phyloP scores from a whole-genome alignment of 1,140 invertebrate genomes.

The Drosophila erecta region DNA sequence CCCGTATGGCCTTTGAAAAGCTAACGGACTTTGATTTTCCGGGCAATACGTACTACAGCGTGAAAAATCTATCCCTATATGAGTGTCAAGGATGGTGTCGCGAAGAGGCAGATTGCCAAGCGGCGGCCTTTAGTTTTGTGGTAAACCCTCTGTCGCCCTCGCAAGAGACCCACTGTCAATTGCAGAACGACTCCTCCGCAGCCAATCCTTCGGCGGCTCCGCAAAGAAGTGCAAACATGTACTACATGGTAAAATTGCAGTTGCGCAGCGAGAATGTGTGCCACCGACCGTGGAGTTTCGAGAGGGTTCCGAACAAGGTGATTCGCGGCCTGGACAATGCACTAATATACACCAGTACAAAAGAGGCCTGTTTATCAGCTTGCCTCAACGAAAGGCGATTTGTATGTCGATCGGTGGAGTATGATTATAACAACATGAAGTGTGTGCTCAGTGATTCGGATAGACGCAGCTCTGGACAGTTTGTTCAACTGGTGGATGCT shows the following conservation, averaged over 20 bases:
- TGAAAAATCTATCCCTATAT: slow-evolving; percentile 95
- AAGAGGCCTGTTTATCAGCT: slow-evolving; percentile 95
- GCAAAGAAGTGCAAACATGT: slow-evolving; percentile 94
- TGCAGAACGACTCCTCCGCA: slow-evolving; percentile 96
- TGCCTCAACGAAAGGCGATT: slow-evolving; percentile 97
- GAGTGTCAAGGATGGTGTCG: slow-evolving; percentile 98
- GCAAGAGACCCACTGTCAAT: slow-evolving; percentile 95
- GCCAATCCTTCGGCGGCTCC: slow-evolving; percentile 93
- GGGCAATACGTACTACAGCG: slow-evolving; percentile 96
- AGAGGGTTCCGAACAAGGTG: slow-evolving; percentile 96
- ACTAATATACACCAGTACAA: slow-evolving; percentile 96
- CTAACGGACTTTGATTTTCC: slow-evolving; percentile 95
- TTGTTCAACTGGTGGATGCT: slow-evolving; percentile 93
- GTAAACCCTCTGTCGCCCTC: slow-evolving; percentile 95
- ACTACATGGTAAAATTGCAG: slow-evolving; percentile 97
- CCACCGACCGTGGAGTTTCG: slow-evolving; percentile 95
- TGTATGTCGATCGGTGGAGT: slow-evolving; percentile 95
- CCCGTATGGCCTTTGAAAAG: slow-evolving; percentile 95
- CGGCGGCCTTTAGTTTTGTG: slow-evolving; percentile 96
- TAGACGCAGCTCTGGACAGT: slow-evolving; percentile 92
- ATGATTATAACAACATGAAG: slow-evolving; percentile 96
- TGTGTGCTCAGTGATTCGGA: slow-evolving; percentile 96
- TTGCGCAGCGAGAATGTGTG: slow-evolving; percentile 96
- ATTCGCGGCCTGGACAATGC: slow-evolving; percentile 95
- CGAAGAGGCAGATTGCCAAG: slow-evolving; percentile 95